Evolutionary conservation across 1,140 invertebrate genomes (phyloP), one percentile per base, ranked within the genome.

Genomic region (Theocolax elegans): DNA sequence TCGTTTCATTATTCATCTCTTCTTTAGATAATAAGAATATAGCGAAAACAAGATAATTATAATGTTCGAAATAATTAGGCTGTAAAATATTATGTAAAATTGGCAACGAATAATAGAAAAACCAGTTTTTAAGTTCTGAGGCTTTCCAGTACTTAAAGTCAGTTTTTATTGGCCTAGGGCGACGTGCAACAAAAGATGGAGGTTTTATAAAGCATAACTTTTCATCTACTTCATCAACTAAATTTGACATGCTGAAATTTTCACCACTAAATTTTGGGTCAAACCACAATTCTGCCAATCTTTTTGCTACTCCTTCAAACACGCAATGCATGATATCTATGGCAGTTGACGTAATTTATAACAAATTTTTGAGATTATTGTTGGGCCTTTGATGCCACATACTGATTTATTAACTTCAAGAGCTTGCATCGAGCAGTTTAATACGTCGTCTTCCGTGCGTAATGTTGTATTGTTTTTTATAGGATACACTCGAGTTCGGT

Each of bases 221-320:
- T 66, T 12, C n/a, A 59, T 63, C 3, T 54, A n/a, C 42, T 48
- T 48, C 4, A 35, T 35, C 31, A 6, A 35, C 31, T 35, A 35
- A 35, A 35, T 6, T 35, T 6, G 31, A 35, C 13, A 75, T 56
- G 9, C 71, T 75, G 67, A 62, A 75, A 35, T 38, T 9, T 40
- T 48, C 29, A 17, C 1, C 3, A 29, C 2, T n/a, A 56, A 58
- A 21, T 53, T 42, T 13, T 17, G 12, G 3, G 12, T 64, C 58
- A 62, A 76, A 77, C 66, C 67, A 74, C 44, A 77, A 62, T n/a
- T 19, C 15, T 23, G 74, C 25, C 3, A 77, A 48, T 63, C 53
- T 42, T 56, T 75, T 71, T 8, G 38, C 60, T 13, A 64, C 35
- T 13, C 69, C 73, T 29, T 53, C 25, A 58, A 54, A 71, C 1